These are phyloP conservation scores for Propithecus deckenii DNA, from an alignment of 2,797 vertebrate species.

Conservation along the genomic window DNA sequence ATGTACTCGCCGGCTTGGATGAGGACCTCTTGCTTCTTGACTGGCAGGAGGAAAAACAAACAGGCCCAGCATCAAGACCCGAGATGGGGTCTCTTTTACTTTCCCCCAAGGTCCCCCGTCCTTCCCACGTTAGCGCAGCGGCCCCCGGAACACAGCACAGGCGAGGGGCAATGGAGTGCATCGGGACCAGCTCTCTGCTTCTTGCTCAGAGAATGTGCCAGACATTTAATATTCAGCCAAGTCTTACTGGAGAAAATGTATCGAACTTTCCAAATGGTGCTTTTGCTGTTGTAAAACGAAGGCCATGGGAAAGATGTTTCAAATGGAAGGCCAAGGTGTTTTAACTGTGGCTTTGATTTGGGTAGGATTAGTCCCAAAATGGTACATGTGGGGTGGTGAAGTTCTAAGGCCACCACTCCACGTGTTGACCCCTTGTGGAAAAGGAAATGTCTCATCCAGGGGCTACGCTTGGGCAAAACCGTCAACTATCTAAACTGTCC, in stretches of 20 bases:
- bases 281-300: neutral
- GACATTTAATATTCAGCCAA: neutral
- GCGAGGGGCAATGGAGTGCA: neutral
- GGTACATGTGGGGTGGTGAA: neutral
- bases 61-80: constrained; percentile 42
- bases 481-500: neutral
- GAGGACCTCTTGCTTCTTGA: constrained; percentile 86
- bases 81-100: neutral
- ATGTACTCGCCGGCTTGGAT: constrained; percentile 89
- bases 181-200: neutral
- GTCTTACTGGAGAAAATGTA: neutral
- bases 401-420: neutral
- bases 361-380: neutral
- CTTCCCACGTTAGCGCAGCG: neutral
- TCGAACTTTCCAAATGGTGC: neutral
- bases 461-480: neutral
- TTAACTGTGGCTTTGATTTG: neutral
- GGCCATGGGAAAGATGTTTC: neutral
- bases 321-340: neutral
- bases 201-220: neutral
- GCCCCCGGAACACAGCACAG: neutral
- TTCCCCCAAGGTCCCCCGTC: too few relatives aligned
- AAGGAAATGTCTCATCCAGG: neutral
- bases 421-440: fast-evolving
- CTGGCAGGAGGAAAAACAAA: constrained; percentile 71